Conservation (phyloP, 2,797 vertebrate genomes). For the Lerista edwardsae region DNA sequence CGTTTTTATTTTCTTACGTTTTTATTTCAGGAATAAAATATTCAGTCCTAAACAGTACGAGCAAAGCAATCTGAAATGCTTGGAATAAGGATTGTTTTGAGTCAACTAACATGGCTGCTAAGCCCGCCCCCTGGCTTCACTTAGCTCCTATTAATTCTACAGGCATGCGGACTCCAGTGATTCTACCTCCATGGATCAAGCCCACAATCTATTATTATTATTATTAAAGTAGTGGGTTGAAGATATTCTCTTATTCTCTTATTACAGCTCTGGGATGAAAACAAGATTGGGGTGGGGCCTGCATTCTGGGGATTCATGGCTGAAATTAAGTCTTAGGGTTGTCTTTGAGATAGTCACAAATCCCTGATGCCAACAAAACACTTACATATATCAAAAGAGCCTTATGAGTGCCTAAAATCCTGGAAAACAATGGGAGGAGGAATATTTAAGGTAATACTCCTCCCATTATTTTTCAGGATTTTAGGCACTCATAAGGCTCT, state of each 20-base stretch:
- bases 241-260: not conserved
- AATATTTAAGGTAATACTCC: not conserved
- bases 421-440: not conserved
- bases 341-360: too few relatives aligned
- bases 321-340: not conserved
- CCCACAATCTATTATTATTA: not conserved
- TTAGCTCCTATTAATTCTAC: too few relatives aligned
- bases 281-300: not conserved
- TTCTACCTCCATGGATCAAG: too few relatives aligned
- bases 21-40: too few relatives aligned
- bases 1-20: too few relatives aligned
- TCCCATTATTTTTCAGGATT: not conserved
- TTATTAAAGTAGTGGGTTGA: not conserved
- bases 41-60: too few relatives aligned
- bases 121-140: too few relatives aligned
- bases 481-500: not conserved
- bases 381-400: constrained; percentile 15
- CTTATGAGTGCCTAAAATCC: not conserved
- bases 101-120: too few relatives aligned
- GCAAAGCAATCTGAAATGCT: too few relatives aligned
- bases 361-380: not conserved
- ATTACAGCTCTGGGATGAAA: not conserved
- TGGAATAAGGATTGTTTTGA: too few relatives aligned
- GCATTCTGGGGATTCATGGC: not conserved
- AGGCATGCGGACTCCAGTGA: too few relatives aligned